phyloP scores from a whole-genome alignment of 2,113 vertebrate species.

The Anser brachyrhynchus region DNA sequence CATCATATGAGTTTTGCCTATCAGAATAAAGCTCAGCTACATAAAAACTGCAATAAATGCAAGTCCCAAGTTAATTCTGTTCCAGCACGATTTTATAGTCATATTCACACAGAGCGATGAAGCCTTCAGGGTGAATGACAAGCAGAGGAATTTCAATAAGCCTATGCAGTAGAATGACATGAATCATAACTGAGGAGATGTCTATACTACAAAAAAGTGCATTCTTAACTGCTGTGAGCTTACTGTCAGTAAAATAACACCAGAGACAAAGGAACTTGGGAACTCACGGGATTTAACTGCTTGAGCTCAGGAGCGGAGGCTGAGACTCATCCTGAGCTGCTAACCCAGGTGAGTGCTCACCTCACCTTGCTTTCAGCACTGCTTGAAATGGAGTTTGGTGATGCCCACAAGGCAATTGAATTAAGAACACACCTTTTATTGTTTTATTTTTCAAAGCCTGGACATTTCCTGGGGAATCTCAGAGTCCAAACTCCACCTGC shows the following conservation, averaged over 20 bases:
- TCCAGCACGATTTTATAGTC: conserved; percentile 19
- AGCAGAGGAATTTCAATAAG: conserved; percentile 64
- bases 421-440: not conserved
- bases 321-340: conserved; percentile 2
- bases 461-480: not conserved
- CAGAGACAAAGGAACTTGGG: conserved; percentile 32
- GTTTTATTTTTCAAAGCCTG: conserved; percentile 7
- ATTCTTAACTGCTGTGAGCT: conserved; percentile 18
- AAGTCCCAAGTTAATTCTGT: conserved; percentile 4
- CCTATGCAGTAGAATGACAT: conserved; percentile 44
- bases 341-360: not conserved
- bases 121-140: conserved; percentile 52
- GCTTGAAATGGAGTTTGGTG: not conserved
- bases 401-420: not conserved
- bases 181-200: conserved; percentile 52
- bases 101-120: not conserved
- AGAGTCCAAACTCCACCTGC: not conserved
- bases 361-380: not conserved
- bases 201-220: not conserved
- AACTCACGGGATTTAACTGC: not conserved
- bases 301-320: not conserved
- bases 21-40: not conserved
- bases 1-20: not conserved
- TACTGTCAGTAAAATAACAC: conserved; percentile 10
- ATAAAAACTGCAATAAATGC: not conserved